These are phyloP conservation scores for Noctilio leporinus DNA, from an alignment of 2,113 vertebrate species.

Conservation along the genomic window DNA sequence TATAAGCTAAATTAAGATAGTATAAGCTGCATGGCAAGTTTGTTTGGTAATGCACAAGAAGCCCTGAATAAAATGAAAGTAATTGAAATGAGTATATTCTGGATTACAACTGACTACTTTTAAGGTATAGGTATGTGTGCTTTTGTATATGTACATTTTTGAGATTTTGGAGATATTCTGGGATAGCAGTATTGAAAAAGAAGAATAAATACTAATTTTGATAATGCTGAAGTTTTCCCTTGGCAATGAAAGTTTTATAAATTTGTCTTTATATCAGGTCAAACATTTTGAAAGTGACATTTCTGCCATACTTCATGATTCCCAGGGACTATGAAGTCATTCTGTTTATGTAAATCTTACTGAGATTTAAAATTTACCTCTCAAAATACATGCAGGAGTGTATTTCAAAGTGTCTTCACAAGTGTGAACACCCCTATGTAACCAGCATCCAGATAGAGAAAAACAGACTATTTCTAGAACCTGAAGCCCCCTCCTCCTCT, in stretches of 20 bases:
- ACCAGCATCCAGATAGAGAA: not conserved
- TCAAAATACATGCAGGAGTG: not conserved
- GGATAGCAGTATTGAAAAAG: not conserved
- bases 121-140: not conserved
- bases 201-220: not conserved
- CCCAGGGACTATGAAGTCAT: not conserved
- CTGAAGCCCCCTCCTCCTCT: not conserved
- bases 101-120: not conserved
- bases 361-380: not conserved
- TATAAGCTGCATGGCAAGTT: not conserved
- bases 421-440: not conserved
- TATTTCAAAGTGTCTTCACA: not conserved
- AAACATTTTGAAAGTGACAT: not conserved
- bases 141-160: not conserved
- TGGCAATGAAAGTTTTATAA: not conserved
- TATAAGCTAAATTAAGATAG: not conserved
- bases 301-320: not conserved
- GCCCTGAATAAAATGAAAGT: not conserved
- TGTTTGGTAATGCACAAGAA: not conserved
- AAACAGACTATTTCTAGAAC: not conserved
- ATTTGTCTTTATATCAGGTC: not conserved
- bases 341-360: not conserved
- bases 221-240: not conserved
- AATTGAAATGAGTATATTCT: not conserved
- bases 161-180: not conserved